These are phyloP conservation scores for Albula goreensis DNA, from an alignment of 2,113 vertebrate species.

Conservation along the genomic window DNA sequence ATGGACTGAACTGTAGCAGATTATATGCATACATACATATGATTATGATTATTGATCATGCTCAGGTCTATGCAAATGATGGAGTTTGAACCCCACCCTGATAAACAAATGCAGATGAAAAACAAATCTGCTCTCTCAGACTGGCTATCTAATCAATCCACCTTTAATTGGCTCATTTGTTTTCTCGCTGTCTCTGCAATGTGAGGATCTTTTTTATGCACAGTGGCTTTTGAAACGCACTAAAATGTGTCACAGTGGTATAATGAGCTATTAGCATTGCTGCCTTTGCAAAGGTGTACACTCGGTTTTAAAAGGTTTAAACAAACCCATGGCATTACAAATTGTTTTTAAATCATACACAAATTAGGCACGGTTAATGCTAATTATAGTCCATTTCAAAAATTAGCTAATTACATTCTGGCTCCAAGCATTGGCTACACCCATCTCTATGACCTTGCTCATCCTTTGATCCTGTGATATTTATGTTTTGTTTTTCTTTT, in stretches of 20 bases:
- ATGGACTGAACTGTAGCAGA: neutral
- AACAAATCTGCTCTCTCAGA: neutral
- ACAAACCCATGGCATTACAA: constrained; percentile 27
- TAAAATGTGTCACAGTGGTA: neutral
- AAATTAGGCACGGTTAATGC: constrained; percentile 48
- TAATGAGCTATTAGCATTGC: neutral
- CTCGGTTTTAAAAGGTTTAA: neutral
- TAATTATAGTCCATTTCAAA: constrained; percentile 52
- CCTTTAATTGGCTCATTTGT: neutral
- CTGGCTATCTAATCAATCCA: constrained; percentile 5
- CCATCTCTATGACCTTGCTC: constrained; percentile 53
- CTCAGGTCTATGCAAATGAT: neutral
- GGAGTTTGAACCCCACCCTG: neutral
- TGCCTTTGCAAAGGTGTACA: neutral
- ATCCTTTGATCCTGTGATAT: constrained; percentile 45
- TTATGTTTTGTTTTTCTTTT: neutral
- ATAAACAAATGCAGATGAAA: constrained; percentile 7
- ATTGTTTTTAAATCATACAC: constrained; percentile 29
- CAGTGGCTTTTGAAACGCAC: neutral
- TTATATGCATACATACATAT: neutral
- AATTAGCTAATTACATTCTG: constrained; percentile 50
- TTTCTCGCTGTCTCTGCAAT: neutral
- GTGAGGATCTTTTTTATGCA: neutral
- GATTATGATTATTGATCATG: neutral
- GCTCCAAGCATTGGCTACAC: constrained; percentile 44